Evolutionary conservation across 92 coral and sea anemone species (phyloP).

Genomic region (Umimayanthus kanabou): DNA sequence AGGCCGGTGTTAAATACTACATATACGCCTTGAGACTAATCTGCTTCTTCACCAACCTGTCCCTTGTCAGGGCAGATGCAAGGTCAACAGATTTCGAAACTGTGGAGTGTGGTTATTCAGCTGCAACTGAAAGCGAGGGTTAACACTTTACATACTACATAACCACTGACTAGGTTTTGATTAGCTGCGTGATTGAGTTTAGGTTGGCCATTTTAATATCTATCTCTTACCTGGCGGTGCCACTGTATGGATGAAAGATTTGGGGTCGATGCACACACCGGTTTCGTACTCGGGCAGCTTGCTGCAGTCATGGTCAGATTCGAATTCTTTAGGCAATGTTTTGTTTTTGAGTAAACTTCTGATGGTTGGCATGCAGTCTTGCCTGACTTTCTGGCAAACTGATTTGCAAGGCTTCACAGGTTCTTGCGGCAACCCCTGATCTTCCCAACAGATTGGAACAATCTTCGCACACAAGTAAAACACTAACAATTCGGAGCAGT

Average conservation of each 20-base stretch:
- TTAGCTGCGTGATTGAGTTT: neutral
- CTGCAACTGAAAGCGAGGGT: too few relatives aligned
- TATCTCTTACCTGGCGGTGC: neutral
- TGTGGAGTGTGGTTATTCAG: too few relatives aligned
- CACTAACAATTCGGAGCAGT: constrained; percentile 54
- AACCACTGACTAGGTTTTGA: neutral
- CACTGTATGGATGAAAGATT: constrained; percentile 42
- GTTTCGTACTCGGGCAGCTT: constrained; percentile 40
- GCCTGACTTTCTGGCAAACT: constrained; percentile 58
- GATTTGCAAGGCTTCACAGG: constrained; percentile 53
- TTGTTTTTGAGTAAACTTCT: constrained; percentile 3
- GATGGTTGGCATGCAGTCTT: constrained; percentile 49
- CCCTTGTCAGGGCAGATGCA: too few relatives aligned
- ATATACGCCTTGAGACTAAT: too few relatives aligned
- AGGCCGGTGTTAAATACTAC: too few relatives aligned
- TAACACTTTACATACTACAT: too few relatives aligned
- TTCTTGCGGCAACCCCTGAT: neutral
- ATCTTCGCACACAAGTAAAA: constrained; percentile 57
- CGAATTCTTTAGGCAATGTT: constrained; percentile 29
- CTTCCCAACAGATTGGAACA: constrained; percentile 57
- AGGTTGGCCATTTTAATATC: too few relatives aligned
- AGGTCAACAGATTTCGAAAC: too few relatives aligned
- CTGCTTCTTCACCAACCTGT: too few relatives aligned
- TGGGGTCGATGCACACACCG: constrained; percentile 56
- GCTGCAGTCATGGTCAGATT: constrained; percentile 41